Evolutionary conservation across 2,113 vertebrate genomes (phyloP).

Genomic region (Amia ocellicauda): DNA sequence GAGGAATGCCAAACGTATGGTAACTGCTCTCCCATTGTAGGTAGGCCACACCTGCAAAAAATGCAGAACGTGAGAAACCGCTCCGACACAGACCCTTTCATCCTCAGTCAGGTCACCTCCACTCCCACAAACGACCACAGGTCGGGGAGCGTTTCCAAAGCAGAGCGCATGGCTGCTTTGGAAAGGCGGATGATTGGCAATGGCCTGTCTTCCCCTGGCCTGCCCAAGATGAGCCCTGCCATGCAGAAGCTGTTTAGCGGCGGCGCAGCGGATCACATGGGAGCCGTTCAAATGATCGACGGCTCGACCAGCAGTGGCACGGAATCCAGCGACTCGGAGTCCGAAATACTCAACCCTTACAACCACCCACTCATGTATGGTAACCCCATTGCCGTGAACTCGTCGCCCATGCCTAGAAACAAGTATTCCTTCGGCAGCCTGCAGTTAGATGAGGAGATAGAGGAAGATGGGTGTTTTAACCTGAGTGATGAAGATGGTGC

Average conservation of each 20-base stretch:
- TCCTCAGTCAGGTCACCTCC: conserved; percentile 65
- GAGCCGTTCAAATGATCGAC: conserved; percentile 74
- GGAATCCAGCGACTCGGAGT: conserved; percentile 87
- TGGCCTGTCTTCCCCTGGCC: conserved; percentile 58
- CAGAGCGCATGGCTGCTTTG: conserved; percentile 51
- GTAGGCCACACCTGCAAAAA: conserved; percentile 50
- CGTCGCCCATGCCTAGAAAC: conserved; percentile 66
- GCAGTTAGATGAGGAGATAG: conserved; percentile 72
- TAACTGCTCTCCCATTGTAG: conserved; percentile 58
- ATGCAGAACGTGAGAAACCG: conserved; percentile 54
- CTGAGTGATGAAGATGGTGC: conserved; percentile 72
- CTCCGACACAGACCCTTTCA: conserved; percentile 75
- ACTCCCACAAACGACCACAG: conserved; percentile 42
- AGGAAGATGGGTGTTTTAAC: conserved; percentile 59
- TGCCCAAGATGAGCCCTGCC: conserved; percentile 46
- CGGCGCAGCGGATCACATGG: conserved; percentile 40
- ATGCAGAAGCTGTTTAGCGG: conserved; percentile 37
- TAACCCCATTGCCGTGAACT: conserved; percentile 57
- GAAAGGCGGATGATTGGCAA: conserved; percentile 76
- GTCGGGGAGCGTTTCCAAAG: conserved; percentile 52
- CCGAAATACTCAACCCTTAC: conserved; percentile 62
- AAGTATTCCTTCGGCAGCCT: conserved; percentile 73
- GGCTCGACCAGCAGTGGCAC: conserved; percentile 80
- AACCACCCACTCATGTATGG: conserved; percentile 57
- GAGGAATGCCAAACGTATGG: conserved; percentile 46